These are phyloP conservation scores for Pipa parva DNA, from an alignment of 2,113 vertebrate genomes.

Conservation along the genomic window DNA sequence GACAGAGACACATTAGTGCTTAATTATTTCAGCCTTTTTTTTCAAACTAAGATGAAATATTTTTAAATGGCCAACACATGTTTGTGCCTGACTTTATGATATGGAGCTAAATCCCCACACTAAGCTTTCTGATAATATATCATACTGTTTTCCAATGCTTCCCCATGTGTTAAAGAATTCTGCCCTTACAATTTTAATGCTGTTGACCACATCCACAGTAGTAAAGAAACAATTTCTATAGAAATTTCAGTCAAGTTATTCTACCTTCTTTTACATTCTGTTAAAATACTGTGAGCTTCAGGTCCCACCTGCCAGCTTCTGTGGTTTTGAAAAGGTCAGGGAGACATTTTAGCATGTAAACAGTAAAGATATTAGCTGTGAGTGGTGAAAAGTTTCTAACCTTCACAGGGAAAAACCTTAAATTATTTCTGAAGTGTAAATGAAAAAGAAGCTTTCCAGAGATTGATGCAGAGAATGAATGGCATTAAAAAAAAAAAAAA, in stretches of 20 bases:
- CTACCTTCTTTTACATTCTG: constrained; percentile 51
- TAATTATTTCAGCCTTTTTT: too few relatives aligned
- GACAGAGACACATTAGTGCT: too few relatives aligned
- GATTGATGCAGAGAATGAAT: constrained; percentile 61
- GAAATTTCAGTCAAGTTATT: constrained; percentile 36
- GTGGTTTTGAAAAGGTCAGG: constrained; percentile 64
- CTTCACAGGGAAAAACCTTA: constrained; percentile 65
- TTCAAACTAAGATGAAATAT: too few relatives aligned
- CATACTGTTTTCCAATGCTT: too few relatives aligned
- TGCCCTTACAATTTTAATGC: neutral
- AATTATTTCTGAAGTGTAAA: constrained; percentile 75
- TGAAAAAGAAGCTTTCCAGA: constrained; percentile 64
- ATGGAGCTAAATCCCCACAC: too few relatives aligned
- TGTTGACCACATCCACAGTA: neutral
- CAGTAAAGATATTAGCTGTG: constrained; percentile 65
- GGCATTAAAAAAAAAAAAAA: constrained; percentile 66
- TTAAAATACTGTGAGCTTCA: constrained; percentile 59
- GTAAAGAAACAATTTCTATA: neutral
- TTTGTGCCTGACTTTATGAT: too few relatives aligned
- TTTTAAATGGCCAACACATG: too few relatives aligned
- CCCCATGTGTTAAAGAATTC: too few relatives aligned
- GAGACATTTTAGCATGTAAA: constrained; percentile 67
- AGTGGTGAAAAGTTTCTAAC: constrained; percentile 68
- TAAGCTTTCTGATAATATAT: too few relatives aligned
- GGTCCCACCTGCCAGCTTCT: constrained; percentile 58